Evolutionary conservation across 2,113 vertebrate species (phyloP).

Genomic region (Chloropsis hardwickii): DNA sequence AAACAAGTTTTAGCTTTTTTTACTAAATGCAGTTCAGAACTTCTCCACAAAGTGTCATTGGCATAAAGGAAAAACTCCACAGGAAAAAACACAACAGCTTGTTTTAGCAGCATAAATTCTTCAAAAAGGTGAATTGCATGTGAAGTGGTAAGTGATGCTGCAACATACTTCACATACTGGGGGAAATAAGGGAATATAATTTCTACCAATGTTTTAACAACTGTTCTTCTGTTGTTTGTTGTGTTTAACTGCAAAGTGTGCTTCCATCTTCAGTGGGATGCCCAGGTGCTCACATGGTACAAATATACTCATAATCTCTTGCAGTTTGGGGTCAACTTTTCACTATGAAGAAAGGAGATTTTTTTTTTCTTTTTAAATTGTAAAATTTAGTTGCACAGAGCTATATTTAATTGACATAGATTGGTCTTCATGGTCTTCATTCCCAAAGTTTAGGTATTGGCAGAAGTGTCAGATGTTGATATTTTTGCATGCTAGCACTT

Average conservation of each 20-base stretch:
- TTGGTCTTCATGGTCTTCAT: background rate
- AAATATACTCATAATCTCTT: background rate
- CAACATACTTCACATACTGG: background rate
- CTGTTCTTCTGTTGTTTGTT: background rate
- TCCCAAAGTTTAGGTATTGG: background rate
- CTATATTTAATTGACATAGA: background rate
- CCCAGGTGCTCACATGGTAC: background rate
- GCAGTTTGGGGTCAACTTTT: background rate
- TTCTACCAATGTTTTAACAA: background rate
- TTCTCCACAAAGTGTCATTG: constrained; percentile 67
- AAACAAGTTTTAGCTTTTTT: background rate
- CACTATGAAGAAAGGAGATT: background rate
- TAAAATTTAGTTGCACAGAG: background rate
- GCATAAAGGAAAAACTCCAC: constrained; percentile 33
- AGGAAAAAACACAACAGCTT: background rate
- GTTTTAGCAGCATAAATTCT: background rate
- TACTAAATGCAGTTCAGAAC: constrained; percentile 43
- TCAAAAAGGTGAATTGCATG: background rate
- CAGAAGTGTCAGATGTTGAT: background rate
- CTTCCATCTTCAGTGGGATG: background rate
- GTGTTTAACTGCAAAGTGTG: background rate
- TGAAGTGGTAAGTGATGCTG: background rate
- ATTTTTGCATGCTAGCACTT: background rate
- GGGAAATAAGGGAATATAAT: background rate
- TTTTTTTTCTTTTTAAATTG: background rate